Evolutionary conservation across 35 echinoderm and acorn worm species (phyloP), one percentile per base, ranked within the genome.

Genomic region (Apostichopus parvimensis): DNA sequence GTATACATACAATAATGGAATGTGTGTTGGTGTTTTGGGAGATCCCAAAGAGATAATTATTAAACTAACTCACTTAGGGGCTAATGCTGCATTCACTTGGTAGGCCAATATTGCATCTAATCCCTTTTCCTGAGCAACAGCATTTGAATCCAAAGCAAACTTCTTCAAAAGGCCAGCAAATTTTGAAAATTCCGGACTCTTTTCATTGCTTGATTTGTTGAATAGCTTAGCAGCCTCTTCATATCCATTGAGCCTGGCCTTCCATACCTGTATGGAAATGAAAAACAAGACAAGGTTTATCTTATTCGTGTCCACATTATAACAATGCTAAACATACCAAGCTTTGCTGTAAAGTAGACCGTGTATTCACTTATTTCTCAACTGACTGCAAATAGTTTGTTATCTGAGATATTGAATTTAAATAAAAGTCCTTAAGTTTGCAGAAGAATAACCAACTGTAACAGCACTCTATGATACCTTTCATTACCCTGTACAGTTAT

Each of bases 41-140:
- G 34, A 45, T 45, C 34, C 34, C 34, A 45, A 45, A 34, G 28
- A 34, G 28, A 45, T 45, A 45, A 45, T 45, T 8, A 61, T 61
- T 61, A 1, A 11, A 61, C 58, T 61, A 61, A 77, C 91, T 91
- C 90, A 99, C 97, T 93, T 99, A 26, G 95, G 97, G 78, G 97
- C 97, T 53, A 93, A 26, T 45, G 93, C 93, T 12, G 97, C 97
- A 89, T 92, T 93, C 8, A 93, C 87, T 62, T 92, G 86, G 78
- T 92, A 99, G 8, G 94, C 95, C 66, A 96, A 82, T 18, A 95
- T 93, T 8, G 95, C 97, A 89, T 99, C 97, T 68, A 99, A 58
- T 18, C 97, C 97, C 56, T 99, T 99, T 83, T 99, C 97, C 56
- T 99, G 97, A 6, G 97, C 97, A 22, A 99, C 97, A 0, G 97